Percentiles rank a stretch among this genome's conserved stretches.
phyloP scores from a whole-genome alignment of 2,113 vertebrate species.

The Holacanthus passer region DNA sequence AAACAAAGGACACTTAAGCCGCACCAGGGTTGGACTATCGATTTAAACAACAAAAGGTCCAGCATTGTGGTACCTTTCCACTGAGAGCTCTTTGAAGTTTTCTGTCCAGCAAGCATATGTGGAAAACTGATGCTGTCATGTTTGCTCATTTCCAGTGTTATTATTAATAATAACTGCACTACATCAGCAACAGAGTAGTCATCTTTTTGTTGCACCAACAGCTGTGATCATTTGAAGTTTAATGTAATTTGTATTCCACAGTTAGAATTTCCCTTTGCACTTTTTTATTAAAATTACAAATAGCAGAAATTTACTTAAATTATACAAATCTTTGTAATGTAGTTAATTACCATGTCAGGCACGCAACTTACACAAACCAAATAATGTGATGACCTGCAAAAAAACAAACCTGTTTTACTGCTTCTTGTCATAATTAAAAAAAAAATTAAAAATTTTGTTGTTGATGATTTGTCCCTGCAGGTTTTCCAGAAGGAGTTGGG shows the following conservation, averaged over 20 bases:
- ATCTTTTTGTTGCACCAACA: not conserved
- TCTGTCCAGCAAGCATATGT: slow-evolving; percentile 5
- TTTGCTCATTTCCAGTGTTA: slow-evolving; percentile 9
- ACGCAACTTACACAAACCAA: not conserved
- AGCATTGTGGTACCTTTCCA: slow-evolving; percentile 11
- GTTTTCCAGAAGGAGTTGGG: slow-evolving; percentile 98
- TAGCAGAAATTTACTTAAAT: not conserved
- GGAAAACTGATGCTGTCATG: slow-evolving; percentile 8
- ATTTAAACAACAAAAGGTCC: slow-evolving; percentile 11
- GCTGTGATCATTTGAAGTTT: not conserved
- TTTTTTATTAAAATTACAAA: not conserved
- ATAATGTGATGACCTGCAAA: not conserved
- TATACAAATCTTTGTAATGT: not conserved
- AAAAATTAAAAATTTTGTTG: too few species aligned
- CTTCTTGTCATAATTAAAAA: not conserved
- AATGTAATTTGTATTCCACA: not conserved
- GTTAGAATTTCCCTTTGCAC: not conserved
- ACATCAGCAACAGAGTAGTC: not conserved
- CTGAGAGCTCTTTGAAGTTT: slow-evolving; percentile 11
- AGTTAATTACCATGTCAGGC: not conserved
- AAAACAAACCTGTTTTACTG: too few species aligned
- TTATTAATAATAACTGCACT: slow-evolving; percentile 2
- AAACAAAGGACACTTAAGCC: slow-evolving; percentile 31
- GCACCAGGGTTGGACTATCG: not conserved
- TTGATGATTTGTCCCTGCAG: slow-evolving; percentile 74